Conservation (phyloP, 2,797 vertebrate species). For the Gymnopithys bicolor region DNA sequence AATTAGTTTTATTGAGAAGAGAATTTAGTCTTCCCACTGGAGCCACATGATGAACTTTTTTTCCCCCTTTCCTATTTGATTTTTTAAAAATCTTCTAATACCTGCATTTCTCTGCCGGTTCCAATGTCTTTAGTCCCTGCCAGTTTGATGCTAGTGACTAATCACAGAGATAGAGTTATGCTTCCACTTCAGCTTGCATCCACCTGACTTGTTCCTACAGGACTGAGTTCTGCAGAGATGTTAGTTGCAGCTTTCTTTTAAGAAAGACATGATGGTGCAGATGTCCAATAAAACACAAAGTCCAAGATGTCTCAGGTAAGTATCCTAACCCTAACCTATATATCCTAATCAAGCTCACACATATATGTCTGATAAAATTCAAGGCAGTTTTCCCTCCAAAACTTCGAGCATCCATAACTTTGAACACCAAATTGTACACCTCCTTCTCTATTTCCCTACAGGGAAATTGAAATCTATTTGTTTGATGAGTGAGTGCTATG, state of each 20-base stretch:
- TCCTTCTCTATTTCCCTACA: background rate
- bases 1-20: background rate
- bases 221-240: background rate
- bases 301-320: background rate
- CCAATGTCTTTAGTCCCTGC: background rate
- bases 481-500: background rate
- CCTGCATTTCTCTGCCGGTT: background rate
- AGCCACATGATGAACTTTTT: background rate
- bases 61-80: accelerated
- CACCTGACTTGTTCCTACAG: background rate
- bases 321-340: background rate
- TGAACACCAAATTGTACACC: background rate
- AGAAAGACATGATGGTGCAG: background rate
- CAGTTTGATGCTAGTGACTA: background rate
- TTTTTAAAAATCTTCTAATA: background rate
- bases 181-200: background rate
- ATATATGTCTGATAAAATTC: background rate
- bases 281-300: background rate
- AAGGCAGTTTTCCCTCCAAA: constrained; percentile 2
- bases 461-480: background rate
- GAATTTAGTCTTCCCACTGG: background rate
- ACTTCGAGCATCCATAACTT: background rate
- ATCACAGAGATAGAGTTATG: background rate
- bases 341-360: background rate
- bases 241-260: background rate